A percentile compares a stretch with the other conserved stretches of the same genome.
phyloP scores from a whole-genome alignment of 2,113 vertebrate genomes.

The Lutjanus erythropterus region DNA sequence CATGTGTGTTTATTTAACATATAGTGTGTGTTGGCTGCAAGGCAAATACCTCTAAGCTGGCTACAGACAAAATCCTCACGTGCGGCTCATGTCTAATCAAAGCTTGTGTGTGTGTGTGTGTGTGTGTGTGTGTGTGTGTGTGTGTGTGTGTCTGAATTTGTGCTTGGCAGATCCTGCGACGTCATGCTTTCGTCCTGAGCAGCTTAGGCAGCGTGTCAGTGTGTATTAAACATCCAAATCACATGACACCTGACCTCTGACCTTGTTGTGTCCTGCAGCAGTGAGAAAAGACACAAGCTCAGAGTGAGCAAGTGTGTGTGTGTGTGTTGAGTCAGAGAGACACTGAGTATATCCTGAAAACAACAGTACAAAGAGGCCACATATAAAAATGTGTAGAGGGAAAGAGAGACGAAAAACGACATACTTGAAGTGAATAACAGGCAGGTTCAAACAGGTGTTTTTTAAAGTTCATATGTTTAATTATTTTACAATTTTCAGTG shows the following conservation, averaged over 20 bases:
- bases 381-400: not conserved
- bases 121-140: constrained; percentile 36
- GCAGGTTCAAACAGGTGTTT: too few relatives aligned
- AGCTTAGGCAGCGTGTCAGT: constrained; percentile 64
- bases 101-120: constrained; percentile 20
- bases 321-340: not conserved
- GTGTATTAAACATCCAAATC: constrained; percentile 59
- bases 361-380: not conserved
- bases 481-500: too few relatives aligned
- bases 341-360: not conserved
- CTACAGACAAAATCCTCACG: constrained; percentile 66
- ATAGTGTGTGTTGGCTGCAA: constrained; percentile 21
- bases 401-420: not conserved
- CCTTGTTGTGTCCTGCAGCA: constrained; percentile 10
- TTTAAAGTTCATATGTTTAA: too few relatives aligned
- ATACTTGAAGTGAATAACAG: not conserved
- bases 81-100: constrained; percentile 65
- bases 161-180: constrained; percentile 44
- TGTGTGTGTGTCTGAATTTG: constrained; percentile 20
- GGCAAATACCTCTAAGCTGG: constrained; percentile 64
- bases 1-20: constrained; percentile 36
- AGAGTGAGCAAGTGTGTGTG: not conserved
- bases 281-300: constrained; percentile 8
- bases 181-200: constrained; percentile 61
- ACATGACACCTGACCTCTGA: constrained; percentile 70